These are phyloP conservation scores for Lepus oiostolus DNA, from an alignment of 2,797 vertebrate species.

Conservation along the genomic window DNA sequence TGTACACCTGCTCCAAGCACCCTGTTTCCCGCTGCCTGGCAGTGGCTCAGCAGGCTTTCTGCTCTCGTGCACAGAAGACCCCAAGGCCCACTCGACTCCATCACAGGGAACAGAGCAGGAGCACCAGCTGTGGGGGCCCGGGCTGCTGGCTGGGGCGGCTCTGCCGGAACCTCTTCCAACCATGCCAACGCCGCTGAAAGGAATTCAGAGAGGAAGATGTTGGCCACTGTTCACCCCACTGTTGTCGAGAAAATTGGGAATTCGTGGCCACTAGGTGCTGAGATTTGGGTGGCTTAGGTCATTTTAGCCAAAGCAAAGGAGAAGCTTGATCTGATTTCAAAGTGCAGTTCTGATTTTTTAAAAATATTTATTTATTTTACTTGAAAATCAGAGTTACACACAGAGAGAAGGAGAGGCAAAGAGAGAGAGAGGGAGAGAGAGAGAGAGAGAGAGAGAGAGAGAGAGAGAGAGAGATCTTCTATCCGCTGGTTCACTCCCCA, in stretches of 20 bases:
- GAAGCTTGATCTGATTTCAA: constrained; percentile 46
- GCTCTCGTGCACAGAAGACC: neutral
- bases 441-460: too few relatives aligned
- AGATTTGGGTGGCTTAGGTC: constrained; percentile 43
- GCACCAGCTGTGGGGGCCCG: neutral
- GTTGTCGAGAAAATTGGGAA: neutral
- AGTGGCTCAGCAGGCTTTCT: neutral
- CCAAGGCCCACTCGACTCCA: fast-evolving
- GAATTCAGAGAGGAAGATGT: neutral
- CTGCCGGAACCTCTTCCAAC: neutral
- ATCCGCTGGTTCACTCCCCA: too few relatives aligned
- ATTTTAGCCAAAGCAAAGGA: neutral
- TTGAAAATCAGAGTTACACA: too few relatives aligned
- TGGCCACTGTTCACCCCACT: neutral
- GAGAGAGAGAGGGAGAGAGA: too few relatives aligned
- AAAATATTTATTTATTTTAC: too few relatives aligned
- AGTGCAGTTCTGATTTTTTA: too few relatives aligned
- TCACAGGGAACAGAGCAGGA: neutral
- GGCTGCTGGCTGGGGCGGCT: neutral
- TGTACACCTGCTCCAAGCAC: neutral
- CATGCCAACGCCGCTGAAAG: neutral
- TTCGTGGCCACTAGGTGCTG: neutral
- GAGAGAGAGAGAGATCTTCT: too few relatives aligned
- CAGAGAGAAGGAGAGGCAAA: too few relatives aligned
- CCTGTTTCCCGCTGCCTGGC: neutral